Base-by-base conservation (phyloP, 2,113 vertebrate species). In the Alosa alosa region DNA sequence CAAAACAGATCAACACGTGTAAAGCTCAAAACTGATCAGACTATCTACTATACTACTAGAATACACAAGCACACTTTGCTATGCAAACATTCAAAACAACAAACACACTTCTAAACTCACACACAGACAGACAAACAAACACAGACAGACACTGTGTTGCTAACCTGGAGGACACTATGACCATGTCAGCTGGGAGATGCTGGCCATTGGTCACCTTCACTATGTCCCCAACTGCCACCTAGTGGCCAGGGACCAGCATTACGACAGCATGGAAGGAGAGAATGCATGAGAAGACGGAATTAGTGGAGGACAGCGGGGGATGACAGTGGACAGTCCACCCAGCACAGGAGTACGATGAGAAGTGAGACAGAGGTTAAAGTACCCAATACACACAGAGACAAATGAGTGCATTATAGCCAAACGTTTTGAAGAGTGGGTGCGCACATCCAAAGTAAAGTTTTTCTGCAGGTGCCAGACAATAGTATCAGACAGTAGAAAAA, bases 141-240 rank as follows among this genome's bases (percentile, higher is more conserved):
- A 86, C 47, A 88, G 55, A 84, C 82, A 86, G 36, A 88, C 88
- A 91, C 88, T 90, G 85, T 81, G 89, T 60, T 94, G 94, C 97
- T 97, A 92, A 98, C 97, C 97, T 99, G 96, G 98, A 97, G 87
- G 98, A 99, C 90, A 99, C 87, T 93, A 99, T 97, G 95, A 97
- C 95, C 96, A 99, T 96, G 93, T 99, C 98, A 95, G 98, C 98
- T 86, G 98, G 98, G 91, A 99, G 96, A 91, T 99, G 98, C 90
- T 99, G 97, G 89, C 98, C 98, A 95, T 99, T 99, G 95, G 97
- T 96, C 92, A 99, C 97, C 96, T 98, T 99, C 94, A 98, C 97
- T 94, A 99, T 95, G 95, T 99, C 98, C 85, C 98, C 98, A 93
- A 99, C 98, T 84, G 97, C 96, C 96, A 99, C 98, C 98, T 99